phyloP scores from a whole-genome alignment of 2,888 invertebrate genomes.

The Clitarchus hookeri region DNA sequence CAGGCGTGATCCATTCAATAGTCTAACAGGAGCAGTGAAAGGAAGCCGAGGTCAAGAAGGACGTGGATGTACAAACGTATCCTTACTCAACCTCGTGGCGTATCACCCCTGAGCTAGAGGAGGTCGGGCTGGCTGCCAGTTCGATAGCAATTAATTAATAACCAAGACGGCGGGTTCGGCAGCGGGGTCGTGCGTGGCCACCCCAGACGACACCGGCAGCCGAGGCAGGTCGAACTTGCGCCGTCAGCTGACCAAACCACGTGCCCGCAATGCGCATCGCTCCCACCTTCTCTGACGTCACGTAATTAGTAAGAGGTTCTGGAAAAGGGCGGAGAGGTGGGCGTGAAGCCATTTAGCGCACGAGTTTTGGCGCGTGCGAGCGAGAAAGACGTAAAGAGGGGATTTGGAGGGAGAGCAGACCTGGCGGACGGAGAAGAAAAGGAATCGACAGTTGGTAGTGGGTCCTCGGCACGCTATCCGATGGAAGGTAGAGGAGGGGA shows the following conservation, averaged over 20 bases:
- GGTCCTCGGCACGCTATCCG: neutral
- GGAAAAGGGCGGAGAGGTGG: neutral
- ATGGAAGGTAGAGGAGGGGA: neutral
- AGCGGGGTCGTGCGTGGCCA: too few species aligned
- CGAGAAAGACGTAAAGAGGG: neutral
- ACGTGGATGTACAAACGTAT: too few species aligned
- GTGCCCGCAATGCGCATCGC: slow-evolving; percentile 1
- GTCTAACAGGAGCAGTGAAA: too few species aligned
- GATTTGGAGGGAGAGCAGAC: neutral
- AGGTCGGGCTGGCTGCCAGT: too few species aligned
- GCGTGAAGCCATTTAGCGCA: slow-evolving; percentile 7
- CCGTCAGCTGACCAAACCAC: neutral
- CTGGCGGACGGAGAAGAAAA: neutral
- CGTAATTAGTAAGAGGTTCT: neutral
- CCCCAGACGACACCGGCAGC: too few species aligned
- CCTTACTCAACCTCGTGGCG: too few species aligned
- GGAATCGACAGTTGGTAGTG: neutral
- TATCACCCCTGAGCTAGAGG: too few species aligned
- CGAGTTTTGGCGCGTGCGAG: slow-evolving; percentile 2
- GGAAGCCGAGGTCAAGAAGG: too few species aligned
- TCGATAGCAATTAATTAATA: too few species aligned
- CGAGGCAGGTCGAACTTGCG: too few species aligned
- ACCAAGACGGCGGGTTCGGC: too few species aligned
- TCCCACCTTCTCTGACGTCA: neutral
- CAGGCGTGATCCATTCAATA: too few species aligned